Conservation (phyloP, 92 coral and sea anemone species). For the Parazoanthus swiftii region DNA sequence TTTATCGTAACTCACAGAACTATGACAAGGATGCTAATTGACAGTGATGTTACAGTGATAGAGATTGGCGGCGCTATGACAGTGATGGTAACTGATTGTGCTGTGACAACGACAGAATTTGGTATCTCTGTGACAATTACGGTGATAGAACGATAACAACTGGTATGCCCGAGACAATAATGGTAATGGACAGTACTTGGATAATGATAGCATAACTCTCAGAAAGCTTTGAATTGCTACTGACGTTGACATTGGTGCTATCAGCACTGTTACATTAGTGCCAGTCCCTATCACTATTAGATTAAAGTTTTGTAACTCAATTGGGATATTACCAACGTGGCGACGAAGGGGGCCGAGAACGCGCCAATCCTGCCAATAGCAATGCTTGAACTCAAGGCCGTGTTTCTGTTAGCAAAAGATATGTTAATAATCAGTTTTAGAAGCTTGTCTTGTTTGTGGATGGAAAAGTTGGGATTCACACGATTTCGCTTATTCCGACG, state of each 20-base stretch:
- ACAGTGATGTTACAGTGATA: no score
- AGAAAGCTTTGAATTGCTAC: background rate
- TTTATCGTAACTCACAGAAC: background rate
- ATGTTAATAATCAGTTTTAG: no score
- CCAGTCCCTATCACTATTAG: no score
- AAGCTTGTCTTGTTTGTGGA: no score
- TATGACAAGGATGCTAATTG: background rate
- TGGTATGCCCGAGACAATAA: no score
- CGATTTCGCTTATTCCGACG: no score
- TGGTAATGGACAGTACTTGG: background rate
- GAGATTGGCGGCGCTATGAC: no score
- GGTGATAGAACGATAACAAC: no score
- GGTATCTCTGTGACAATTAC: no score
- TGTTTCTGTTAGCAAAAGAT: background rate
- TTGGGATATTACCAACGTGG: background rate
- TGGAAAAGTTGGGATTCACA: no score
- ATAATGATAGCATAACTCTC: background rate
- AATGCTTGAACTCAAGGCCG: background rate
- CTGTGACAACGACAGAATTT: no score
- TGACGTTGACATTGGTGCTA: background rate
- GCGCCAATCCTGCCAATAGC: background rate
- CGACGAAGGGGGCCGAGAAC: background rate
- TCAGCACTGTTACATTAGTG: background rate
- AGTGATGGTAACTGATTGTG: no score
- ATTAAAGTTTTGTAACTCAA: background rate